Evolutionary conservation across 2,888 invertebrate species (phyloP).

Genomic region (Willowsia nigromaculata): DNA sequence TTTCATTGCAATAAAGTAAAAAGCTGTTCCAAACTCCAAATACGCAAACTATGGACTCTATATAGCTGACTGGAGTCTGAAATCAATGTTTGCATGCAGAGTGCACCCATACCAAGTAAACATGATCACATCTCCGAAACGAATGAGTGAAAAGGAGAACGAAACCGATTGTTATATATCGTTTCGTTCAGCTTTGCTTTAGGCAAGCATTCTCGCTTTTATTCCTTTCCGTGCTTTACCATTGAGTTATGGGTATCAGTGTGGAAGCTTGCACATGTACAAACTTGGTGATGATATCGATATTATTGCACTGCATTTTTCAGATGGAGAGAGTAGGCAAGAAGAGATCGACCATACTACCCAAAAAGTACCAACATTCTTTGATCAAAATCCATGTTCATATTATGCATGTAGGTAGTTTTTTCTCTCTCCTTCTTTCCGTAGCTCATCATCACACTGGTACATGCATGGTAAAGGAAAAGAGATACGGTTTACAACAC

Average conservation of each 20-base stretch:
- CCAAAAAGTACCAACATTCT: constrained; percentile 8
- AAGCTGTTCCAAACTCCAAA: not conserved
- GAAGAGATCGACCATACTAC: not conserved
- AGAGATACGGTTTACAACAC: constrained; percentile 4
- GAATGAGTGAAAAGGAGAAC: constrained; percentile 61
- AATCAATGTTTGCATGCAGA: constrained; percentile 36
- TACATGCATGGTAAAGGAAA: constrained; percentile 5
- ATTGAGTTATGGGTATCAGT: not conserved
- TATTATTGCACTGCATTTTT: constrained; percentile 59
- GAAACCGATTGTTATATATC: constrained; percentile 64
- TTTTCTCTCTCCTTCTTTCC: no score
- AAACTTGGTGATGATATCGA: constrained; percentile 43
- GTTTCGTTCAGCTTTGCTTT: constrained; percentile 12
- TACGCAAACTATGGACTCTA: not conserved
- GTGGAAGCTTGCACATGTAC: constrained; percentile 5
- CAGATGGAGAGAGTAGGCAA: not conserved
- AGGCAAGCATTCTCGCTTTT: constrained; percentile 17
- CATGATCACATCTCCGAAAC: constrained; percentile 62
- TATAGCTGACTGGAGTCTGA: not conserved
- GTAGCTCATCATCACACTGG: constrained; percentile 20
- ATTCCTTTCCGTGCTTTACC: constrained; percentile 11
- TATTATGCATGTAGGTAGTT: not conserved
- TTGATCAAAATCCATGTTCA: not conserved
- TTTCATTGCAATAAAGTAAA: not conserved
- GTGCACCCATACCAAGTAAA: constrained; percentile 41